phyloP scores from a whole-genome alignment of 2,113 vertebrate genomes.

The Todiramphus saurophagus region DNA sequence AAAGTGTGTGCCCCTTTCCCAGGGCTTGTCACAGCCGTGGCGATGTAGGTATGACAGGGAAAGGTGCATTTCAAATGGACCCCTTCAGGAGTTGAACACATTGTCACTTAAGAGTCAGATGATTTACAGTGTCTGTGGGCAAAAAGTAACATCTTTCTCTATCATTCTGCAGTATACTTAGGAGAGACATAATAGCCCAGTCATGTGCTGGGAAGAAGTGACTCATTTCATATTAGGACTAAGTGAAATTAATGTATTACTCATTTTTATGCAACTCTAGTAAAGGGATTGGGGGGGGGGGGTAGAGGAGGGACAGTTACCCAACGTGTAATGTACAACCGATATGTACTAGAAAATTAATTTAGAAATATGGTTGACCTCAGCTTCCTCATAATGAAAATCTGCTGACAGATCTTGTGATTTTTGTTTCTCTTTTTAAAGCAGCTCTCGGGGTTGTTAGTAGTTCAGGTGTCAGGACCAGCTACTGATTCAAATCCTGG shows the following conservation, averaged over 20 bases:
- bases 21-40: not conserved
- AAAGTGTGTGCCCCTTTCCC: slow-evolving; percentile 7
- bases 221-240: slow-evolving; percentile 22
- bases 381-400: slow-evolving; percentile 52
- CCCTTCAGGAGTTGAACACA: slow-evolving; percentile 13
- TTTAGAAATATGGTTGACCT: slow-evolving; percentile 56
- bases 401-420: slow-evolving; percentile 61
- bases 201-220: slow-evolving; percentile 58
- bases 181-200: slow-evolving; percentile 25
- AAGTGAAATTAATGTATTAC: slow-evolving; percentile 35
- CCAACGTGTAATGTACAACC: not conserved
- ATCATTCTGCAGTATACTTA: not conserved
- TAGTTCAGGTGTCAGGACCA: slow-evolving; percentile 35
- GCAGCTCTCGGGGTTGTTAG: not conserved
- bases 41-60: slow-evolving; percentile 18
- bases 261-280: slow-evolving; percentile 59
- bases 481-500: not conserved
- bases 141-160: not conserved
- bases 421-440: slow-evolving; percentile 55
- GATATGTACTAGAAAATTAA: slow-evolving; percentile 43
- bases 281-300: not conserved
- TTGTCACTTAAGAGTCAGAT: slow-evolving; percentile 4
- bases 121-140: not conserved
- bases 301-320: not conserved
- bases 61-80: slow-evolving; percentile 7